These are phyloP conservation scores for Jordanella pulchra DNA, from an alignment of 2,797 vertebrate genomes.

Conservation along the genomic window DNA sequence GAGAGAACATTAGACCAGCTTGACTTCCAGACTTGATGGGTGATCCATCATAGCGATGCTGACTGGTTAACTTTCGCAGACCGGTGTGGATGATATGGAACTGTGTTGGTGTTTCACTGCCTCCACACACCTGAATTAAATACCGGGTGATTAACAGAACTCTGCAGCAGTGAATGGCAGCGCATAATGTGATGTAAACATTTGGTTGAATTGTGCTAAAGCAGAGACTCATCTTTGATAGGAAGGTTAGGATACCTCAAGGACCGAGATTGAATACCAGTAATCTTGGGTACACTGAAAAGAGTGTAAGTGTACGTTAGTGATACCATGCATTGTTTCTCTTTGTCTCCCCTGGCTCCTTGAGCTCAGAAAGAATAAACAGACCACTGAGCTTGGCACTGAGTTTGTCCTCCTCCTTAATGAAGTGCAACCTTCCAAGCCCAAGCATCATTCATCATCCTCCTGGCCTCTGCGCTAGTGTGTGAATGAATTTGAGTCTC, in stretches of 20 bases:
- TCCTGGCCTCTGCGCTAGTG: conserved; percentile 26
- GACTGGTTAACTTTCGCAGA: conserved; percentile 57
- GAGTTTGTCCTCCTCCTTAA: conserved; percentile 69
- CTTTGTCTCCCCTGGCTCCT: conserved; percentile 47
- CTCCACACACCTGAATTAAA: too few relatives aligned
- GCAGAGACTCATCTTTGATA: too few relatives aligned
- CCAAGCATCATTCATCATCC: conserved; percentile 71
- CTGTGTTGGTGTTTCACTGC: too few relatives aligned
- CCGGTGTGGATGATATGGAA: conserved; percentile 34
- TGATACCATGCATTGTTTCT: conserved; percentile 62
- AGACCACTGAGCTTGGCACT: conserved; percentile 64
- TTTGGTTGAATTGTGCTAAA: too few relatives aligned
- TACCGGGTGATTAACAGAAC: too few relatives aligned
- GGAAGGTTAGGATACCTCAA: too few relatives aligned
- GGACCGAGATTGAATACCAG: too few relatives aligned
- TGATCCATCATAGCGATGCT: conserved; percentile 66
- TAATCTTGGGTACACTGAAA: conserved; percentile 12
- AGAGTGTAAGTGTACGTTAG: conserved; percentile 21
- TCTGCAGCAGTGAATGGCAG: too few relatives aligned
- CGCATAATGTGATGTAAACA: too few relatives aligned
- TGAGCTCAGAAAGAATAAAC: conserved; percentile 68
- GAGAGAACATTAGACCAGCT: conserved; percentile 54
- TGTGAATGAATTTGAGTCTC: conserved; percentile 27
- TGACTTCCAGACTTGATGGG: conserved; percentile 57
- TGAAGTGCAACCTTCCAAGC: conserved; percentile 70